These are phyloP conservation scores for Kryptolebias ocellatus DNA, from an alignment of 2,797 vertebrate species.

Conservation along the genomic window DNA sequence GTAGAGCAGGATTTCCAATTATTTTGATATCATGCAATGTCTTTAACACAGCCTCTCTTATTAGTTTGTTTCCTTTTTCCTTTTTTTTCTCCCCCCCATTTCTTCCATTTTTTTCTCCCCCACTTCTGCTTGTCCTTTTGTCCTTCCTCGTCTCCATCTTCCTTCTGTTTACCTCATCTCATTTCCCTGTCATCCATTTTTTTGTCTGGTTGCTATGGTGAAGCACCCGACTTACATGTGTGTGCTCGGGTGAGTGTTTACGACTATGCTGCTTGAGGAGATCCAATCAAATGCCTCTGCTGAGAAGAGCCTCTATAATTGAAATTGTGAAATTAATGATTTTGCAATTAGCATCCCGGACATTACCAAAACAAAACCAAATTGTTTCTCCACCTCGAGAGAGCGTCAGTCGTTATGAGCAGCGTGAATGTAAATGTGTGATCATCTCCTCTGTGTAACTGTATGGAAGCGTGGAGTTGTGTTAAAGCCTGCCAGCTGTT, in stretches of 20 bases:
- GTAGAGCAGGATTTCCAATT: slow-evolving; percentile 25
- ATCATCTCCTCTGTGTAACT: slow-evolving; percentile 13
- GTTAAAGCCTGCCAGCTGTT: slow-evolving; percentile 42
- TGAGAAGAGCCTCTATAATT: slow-evolving; percentile 48
- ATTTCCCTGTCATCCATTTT: slow-evolving; percentile 46
- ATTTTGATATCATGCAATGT: slow-evolving; percentile 13
- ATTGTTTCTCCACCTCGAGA: slow-evolving; percentile 53
- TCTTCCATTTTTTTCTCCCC: too few species aligned
- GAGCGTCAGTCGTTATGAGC: slow-evolving; percentile 41
- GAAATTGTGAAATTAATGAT: slow-evolving; percentile 47
- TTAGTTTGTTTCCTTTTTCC: slow-evolving; percentile 25
- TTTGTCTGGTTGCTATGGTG: slow-evolving; percentile 74
- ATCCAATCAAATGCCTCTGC: slow-evolving; percentile 62
- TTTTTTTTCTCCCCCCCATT: not conserved
- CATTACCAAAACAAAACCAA: slow-evolving; percentile 25
- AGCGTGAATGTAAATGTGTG: not conserved
- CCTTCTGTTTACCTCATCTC: slow-evolving; percentile 45
- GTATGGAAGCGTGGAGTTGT: slow-evolving; percentile 29
- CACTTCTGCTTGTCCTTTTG: slow-evolving; percentile 37
- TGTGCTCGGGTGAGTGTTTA: slow-evolving; percentile 15
- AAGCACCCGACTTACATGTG: slow-evolving; percentile 40
- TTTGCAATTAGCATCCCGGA: slow-evolving; percentile 56
- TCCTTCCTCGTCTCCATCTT: slow-evolving; percentile 45
- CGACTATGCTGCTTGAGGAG: slow-evolving; percentile 37
- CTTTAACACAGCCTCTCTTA: slow-evolving; percentile 3